A percentile compares a stretch with the other conserved stretches of the same genome.
Conservation (phyloP, 1,140 invertebrate genomes). For the Sycobia sp. region DNA sequence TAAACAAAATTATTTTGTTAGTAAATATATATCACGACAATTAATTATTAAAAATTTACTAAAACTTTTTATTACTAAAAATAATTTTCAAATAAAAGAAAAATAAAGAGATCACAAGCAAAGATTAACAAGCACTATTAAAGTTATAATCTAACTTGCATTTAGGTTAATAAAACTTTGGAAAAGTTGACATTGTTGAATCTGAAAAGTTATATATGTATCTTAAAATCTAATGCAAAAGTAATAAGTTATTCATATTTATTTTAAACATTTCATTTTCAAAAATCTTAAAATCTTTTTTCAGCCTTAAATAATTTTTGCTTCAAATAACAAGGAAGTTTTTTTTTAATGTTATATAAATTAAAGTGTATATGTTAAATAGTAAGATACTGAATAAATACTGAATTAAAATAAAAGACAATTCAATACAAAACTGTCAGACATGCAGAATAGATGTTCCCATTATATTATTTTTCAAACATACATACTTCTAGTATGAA, state of each 20-base stretch:
- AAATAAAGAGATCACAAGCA: slow-evolving; percentile 28
- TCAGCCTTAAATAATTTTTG: too few species aligned
- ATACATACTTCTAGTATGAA: too few species aligned
- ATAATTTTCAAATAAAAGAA: slow-evolving; percentile 11
- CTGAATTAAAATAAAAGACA: too few species aligned
- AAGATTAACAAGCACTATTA: slow-evolving; percentile 1
- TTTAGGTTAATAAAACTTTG: slow-evolving; percentile 10
- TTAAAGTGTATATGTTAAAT: too few species aligned
- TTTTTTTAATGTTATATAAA: too few species aligned
- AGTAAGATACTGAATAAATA: too few species aligned
- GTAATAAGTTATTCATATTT: not conserved
- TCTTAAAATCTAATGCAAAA: not conserved
- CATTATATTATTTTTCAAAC: too few species aligned
- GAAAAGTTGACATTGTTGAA: slow-evolving; percentile 14
- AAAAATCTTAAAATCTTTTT: too few species aligned
- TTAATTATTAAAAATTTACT: slow-evolving; percentile 13
- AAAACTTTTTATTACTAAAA: slow-evolving; percentile 4
- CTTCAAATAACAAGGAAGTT: too few species aligned
- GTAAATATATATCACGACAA: slow-evolving; percentile 21
- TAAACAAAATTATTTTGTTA: slow-evolving; percentile 22
- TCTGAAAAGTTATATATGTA: not conserved
- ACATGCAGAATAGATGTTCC: too few species aligned
- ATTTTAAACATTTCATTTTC: too few species aligned
- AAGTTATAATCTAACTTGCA: slow-evolving; percentile 21
- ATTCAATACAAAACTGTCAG: too few species aligned